phyloP scores from a whole-genome alignment of 2,113 vertebrate species.

The Semicossyphus pulcher region DNA sequence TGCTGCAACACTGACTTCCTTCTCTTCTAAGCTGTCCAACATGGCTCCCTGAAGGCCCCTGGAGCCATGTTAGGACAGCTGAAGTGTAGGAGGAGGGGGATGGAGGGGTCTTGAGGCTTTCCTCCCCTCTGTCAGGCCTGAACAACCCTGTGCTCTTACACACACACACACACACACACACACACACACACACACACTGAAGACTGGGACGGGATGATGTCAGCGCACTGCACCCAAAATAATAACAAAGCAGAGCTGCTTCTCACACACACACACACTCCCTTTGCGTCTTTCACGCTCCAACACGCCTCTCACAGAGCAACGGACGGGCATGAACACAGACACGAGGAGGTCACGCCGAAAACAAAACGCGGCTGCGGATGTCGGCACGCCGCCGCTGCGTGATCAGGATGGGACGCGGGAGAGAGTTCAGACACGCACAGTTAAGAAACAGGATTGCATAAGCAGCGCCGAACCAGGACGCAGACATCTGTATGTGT shows the following conservation, averaged over 20 bases:
- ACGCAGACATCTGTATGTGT: not conserved
- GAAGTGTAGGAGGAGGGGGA: not conserved
- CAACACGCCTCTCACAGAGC: constrained; percentile 16
- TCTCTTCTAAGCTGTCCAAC: not conserved
- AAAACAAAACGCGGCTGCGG: constrained; percentile 22
- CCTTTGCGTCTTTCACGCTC: not conserved
- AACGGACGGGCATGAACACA: not conserved
- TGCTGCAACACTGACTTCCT: constrained; percentile 2
- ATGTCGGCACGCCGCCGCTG: constrained; percentile 2
- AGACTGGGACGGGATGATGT: constrained; percentile 46
- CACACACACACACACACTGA: constrained; percentile 2
- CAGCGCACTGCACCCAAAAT: constrained; percentile 67
- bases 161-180: constrained; percentile 11
- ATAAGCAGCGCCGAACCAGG: not conserved
- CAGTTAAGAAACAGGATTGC: not conserved
- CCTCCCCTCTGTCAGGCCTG: no score
- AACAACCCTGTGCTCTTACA: not conserved
- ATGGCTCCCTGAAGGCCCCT: not conserved
- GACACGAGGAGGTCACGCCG: not conserved
- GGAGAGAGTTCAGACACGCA: not conserved
- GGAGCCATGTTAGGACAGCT: not conserved
- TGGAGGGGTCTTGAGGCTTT: no score
- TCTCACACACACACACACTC: constrained; percentile 14
- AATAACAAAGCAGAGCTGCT: constrained; percentile 56
- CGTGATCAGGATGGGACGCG: not conserved